Evolutionary conservation across 1,140 invertebrate genomes (phyloP).

Genomic region (Trachymyrmex septentrionalis): DNA sequence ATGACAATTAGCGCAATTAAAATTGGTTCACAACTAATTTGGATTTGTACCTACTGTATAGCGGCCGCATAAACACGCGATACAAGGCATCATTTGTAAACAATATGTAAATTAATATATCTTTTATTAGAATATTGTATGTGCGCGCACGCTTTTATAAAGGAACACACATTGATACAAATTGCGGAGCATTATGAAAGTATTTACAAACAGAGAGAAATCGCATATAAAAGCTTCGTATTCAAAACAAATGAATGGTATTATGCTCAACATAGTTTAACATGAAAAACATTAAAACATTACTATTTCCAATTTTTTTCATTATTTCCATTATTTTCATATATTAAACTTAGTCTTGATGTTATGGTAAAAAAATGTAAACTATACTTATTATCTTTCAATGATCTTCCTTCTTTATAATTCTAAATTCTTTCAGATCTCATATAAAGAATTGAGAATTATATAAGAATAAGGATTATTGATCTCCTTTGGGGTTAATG

Average conservation of each 20-base stretch:
- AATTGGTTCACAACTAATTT: slow-evolving; percentile 54
- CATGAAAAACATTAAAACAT: background rate
- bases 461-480: background rate
- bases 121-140: background rate
- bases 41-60: slow-evolving; percentile 19
- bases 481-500: slow-evolving; percentile 9
- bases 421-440: background rate
- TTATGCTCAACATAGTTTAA: background rate
- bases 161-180: background rate
- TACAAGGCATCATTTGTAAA: slow-evolving; percentile 6
- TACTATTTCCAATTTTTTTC: background rate
- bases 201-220: background rate
- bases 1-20: slow-evolving; percentile 63
- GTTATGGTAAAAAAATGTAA: background rate
- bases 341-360: background rate
- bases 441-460: background rate
- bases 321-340: background rate
- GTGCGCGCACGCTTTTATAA: background rate
- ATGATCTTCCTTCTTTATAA: background rate
- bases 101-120: slow-evolving; percentile 6
- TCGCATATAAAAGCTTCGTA: background rate
- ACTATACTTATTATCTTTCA: background rate
- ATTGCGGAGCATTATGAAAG: background rate
- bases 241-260: background rate
- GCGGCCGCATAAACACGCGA: background rate